These are phyloP conservation scores for Lasius platythorax DNA, from an alignment of 2,888 invertebrate species.

Conservation along the genomic window DNA sequence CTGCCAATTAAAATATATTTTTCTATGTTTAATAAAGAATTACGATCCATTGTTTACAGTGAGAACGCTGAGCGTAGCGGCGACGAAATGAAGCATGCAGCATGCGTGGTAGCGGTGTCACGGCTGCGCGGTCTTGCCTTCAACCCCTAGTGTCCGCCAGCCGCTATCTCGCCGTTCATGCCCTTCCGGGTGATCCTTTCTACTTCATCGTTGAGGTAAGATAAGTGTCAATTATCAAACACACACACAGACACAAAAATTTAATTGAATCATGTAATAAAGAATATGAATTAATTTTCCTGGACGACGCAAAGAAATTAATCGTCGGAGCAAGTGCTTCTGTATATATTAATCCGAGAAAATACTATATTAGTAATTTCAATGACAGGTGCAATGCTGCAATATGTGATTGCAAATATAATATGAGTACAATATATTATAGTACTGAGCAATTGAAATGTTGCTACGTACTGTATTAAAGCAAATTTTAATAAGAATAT, in stretches of 20 bases:
- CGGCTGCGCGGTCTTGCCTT: constrained; percentile 86
- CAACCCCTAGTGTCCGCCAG: constrained; percentile 86
- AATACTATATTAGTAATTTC: neutral
- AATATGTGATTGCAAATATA: no score
- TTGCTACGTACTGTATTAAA: no score
- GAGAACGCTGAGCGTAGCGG: constrained; percentile 85
- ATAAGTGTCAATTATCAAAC: neutral
- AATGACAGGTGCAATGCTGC: neutral
- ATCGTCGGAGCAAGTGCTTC: neutral
- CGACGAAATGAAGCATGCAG: constrained; percentile 86
- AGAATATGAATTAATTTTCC: neutral
- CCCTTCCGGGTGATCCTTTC: constrained; percentile 86
- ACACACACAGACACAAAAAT: neutral
- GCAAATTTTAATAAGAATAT: no score
- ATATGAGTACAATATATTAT: no score
- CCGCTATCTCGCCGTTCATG: constrained; percentile 86
- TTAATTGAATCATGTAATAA: neutral
- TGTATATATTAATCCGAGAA: neutral
- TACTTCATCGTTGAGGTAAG: constrained; percentile 86
- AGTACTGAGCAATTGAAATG: no score
- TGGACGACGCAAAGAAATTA: neutral
- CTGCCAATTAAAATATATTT: neutral
- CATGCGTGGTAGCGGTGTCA: constrained; percentile 86
- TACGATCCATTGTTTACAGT: constrained; percentile 75
- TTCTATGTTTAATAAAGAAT: neutral